Evolutionary conservation across 2,888 invertebrate genomes (phyloP).

Genomic region (Spodoptera exigua): DNA sequence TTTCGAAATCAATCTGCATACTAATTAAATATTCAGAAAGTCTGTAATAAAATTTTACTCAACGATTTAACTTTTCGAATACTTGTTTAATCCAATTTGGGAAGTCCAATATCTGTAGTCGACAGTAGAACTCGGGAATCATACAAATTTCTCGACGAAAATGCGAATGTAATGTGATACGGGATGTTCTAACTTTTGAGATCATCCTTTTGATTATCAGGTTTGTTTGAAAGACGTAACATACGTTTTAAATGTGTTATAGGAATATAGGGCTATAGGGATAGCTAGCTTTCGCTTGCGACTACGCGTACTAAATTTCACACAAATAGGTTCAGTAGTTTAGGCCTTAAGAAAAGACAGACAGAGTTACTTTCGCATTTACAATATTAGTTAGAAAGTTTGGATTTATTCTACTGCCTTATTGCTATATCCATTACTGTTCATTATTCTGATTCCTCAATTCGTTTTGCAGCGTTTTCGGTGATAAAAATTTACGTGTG

Average conservation of each 20-base stretch:
- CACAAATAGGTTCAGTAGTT: too few species aligned
- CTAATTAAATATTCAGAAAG: constrained; percentile 61
- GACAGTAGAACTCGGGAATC: constrained; percentile 32
- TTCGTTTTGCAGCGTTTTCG: too few species aligned
- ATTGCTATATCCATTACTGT: too few species aligned
- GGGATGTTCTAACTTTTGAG: constrained; percentile 18
- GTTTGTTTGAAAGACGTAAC: constrained; percentile 1
- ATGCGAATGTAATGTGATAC: constrained; percentile 16
- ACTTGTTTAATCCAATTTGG: constrained; percentile 60
- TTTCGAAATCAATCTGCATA: constrained; percentile 63
- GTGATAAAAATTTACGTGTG: too few species aligned
- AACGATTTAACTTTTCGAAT: constrained; percentile 49
- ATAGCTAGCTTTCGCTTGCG: too few species aligned
- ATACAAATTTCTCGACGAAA: constrained; percentile 11
- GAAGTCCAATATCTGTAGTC: constrained; percentile 55
- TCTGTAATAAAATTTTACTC: constrained; percentile 59
- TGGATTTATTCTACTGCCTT: too few species aligned
- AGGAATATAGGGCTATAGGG: too few species aligned
- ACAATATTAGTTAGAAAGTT: too few species aligned
- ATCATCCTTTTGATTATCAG: constrained; percentile 18
- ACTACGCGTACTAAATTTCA: too few species aligned
- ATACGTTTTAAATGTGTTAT: not conserved
- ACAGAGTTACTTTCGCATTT: too few species aligned
- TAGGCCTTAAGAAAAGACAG: too few species aligned
- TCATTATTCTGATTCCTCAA: too few species aligned